phyloP scores from a whole-genome alignment of 2,888 invertebrate genomes.

The Dascillus cervinus region DNA sequence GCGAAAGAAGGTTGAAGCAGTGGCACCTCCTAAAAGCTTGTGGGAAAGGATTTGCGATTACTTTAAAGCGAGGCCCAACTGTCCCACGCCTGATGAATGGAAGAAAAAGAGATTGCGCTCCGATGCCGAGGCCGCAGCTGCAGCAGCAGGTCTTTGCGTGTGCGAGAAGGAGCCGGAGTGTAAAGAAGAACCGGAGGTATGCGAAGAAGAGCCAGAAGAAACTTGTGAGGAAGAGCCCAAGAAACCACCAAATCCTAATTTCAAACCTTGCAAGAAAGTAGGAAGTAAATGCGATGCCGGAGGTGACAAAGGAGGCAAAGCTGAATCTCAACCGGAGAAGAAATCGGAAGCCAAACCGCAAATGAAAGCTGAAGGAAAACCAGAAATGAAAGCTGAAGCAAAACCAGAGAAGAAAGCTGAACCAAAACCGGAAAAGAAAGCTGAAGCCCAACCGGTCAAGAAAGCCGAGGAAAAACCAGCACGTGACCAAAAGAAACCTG shows the following conservation, averaged over 20 bases:
- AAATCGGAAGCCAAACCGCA: conserved; percentile 2
- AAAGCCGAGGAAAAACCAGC: conserved; percentile 1
- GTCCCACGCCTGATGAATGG: conserved; percentile 32
- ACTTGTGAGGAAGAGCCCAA: conserved; percentile 3
- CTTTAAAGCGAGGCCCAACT: conserved; percentile 33
- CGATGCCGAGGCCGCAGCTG: conserved; percentile 31
- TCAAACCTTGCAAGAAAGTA: no score
- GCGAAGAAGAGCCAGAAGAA: conserved; percentile 5
- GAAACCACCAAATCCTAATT: no score
- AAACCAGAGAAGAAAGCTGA: conserved; percentile 5
- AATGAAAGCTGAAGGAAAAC: conserved; percentile 1
- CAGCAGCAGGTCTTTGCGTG: conserved; percentile 29
- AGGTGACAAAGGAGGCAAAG: no score
- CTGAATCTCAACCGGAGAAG: conserved; percentile 2
- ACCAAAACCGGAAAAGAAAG: no score
- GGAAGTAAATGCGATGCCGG: no score
- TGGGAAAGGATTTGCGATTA: conserved; percentile 29
- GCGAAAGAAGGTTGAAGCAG: neutral
- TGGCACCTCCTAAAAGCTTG: conserved; percentile 11
- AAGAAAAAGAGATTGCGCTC: conserved; percentile 25
- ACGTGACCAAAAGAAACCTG: neutral
- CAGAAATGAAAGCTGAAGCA: conserved; percentile 7
- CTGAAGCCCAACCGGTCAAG: no score
- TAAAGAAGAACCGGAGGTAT: conserved; percentile 8
- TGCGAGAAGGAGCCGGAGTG: no score